Base-by-base conservation (phyloP, 2,888 invertebrate species). In the Pristionchus exspectatus region DNA sequence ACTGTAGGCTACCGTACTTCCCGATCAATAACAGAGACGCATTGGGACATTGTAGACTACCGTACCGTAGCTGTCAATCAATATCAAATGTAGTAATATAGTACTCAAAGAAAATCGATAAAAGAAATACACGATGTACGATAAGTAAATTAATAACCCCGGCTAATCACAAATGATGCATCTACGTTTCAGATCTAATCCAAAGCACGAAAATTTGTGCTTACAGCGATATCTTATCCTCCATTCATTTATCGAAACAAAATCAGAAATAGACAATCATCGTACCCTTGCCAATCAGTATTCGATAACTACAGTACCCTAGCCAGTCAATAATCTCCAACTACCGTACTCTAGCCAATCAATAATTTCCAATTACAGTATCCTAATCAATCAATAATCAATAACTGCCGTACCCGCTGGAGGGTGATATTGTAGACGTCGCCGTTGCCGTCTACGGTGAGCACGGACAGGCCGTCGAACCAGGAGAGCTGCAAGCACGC, bases 391-490 rank as follows among this genome's bases (percentile, higher is more conserved):
- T 44, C 38, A n/a, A 81, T n/a, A 81, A 81, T 44, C 50, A 12
- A 83, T 27, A 83, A 84, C 84, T 18, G 50, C 81, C 81, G 44
- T 56, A 92, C 92, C 91, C 90, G 91, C 59, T 92, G 92, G n/a
- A 93, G 54, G 27, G 93, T 92, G 54, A 93, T 86, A 90, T 93
- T 93, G 88, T 91, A 93, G 44, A 94, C 94, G 72, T 93, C 89
- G 24, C 94, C 94, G 72, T 94, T 93, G 54, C 94, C 94, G 72
- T 95, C 94, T 7, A 94, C 93, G 14, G 92, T 90, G 89, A 94
- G 92, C 10, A 94, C 92, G 16, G 95, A 93, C 81, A 94, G 93
- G 56, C 94, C 94, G 90, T 94, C 94, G 84, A 91, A 94, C 94
- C 94, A 94, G 50, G 90, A 92, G 27, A 93, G 89, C 93, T 93